Base-by-base conservation (phyloP, 2,113 vertebrate genomes). In the Paracanthobrama guichenoti region DNA sequence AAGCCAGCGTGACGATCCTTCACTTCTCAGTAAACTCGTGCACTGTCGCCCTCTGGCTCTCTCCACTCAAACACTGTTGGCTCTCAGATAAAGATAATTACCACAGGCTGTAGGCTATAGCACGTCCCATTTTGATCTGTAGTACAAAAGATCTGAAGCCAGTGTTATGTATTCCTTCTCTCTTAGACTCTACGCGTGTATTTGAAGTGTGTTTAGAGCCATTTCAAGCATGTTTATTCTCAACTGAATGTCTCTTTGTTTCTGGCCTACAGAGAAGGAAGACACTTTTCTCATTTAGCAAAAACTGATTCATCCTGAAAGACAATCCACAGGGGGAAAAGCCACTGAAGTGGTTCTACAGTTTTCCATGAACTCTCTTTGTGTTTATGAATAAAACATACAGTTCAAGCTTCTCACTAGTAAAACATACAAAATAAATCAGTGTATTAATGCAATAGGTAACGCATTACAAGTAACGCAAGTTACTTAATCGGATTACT, bases 11-110 rank as follows among this genome's bases (percentile, higher is more conserved):
- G 24, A 75, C 13, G 73, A 75, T 75, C 46, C 44, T 39, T 50
- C 72, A 74, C 44, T 74, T 24, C 14, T 57, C 78, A 46, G 67
- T 46, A 85, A 80, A 73, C 77, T 79, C 79, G 46, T 55, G 57
- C 71, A 75, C 71, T 81, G 72, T 62, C 55, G 72, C 84, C 84
- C 84, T 80, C 79, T 82, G 79, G 71, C 69, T 75, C 71, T 26
- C 64, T 46, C 0, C 22, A 13, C 64, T 75, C 55, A 66, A 66
- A 55, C 31, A 31, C 67, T 35, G 7, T 28, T 74, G 66, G 66
- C 62, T 69, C 26, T 31, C 66, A 71, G 18, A 50, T 69, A 75
- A 69, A 44, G 77, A 85, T 85, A 79, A 80, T 85, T 85, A 85
- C 66, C 35, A 73, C 12, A 31, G 59, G 84, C 84, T 81, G 26